Base-by-base conservation (phyloP, 2,113 vertebrate genomes). In the Poeciliopsis turrubarensis region DNA sequence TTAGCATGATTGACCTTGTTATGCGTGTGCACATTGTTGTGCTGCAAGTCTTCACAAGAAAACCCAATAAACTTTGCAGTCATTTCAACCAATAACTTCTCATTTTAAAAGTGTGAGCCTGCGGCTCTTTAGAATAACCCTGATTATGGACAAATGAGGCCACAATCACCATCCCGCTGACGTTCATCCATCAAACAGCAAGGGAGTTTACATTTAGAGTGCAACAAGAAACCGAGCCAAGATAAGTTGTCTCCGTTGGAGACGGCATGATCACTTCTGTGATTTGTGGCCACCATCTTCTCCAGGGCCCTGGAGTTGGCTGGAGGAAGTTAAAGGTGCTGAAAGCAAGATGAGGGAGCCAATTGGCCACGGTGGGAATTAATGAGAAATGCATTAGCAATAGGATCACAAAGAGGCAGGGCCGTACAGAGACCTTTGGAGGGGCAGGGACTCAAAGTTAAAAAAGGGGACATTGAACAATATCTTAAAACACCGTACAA, bases 361-460 rank as follows among this genome's bases (percentile, higher is more conserved):
- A 65, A 66, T 86, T 73, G 79, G 83, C 86, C 86, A 80, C 89
- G 89, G 85, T 68, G 30, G 72, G 78, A 93, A 94, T 92, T 89
- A 92, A 95, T 93, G 92, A 90, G 80, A 93, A 78, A 87, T 70
- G 72, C 83, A 82, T 81, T 37, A 72, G 84, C 86, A 90, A 93
- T 91, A 83, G 89, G 85, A 90, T 92, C 90, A 87, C 89, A 87
- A 83, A 87, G 78, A 75, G 78, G 83, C 54, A 3, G n/a, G n/a
- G n/a, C n/a, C n/a, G n/a, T n/a, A n/a, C n/a, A 29, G 29, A 3
- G 29, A 2, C 29, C 29, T 29, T 29, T 29, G 29, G 29, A 29
- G 29, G 29, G 29, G 29, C 2, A 29, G 29, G 29, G 29, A 3
- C 29, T 29, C 29, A 29, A 29, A 29, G 29, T 29, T 29, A 29